A percentile compares a stretch with the other conserved stretches of the same genome.
These are phyloP conservation scores for Dryadula phaetusa DNA, from an alignment of 2,888 invertebrate species.

Conservation along the genomic window DNA sequence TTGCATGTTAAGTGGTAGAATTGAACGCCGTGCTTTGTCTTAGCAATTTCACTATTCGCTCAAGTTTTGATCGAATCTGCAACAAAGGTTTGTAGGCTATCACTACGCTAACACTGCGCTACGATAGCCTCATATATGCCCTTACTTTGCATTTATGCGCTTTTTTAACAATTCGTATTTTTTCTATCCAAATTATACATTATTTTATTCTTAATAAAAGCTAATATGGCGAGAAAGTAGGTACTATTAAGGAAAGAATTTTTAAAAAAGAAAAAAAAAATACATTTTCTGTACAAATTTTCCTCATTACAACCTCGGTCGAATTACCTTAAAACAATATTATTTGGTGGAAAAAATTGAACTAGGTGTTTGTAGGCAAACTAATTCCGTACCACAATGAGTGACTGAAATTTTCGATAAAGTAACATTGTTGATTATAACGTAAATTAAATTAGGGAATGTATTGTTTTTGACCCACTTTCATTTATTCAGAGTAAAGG, in stretches of 20 bases:
- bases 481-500: not conserved
- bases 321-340: constrained; percentile 20
- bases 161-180: too few species aligned
- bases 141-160: too few species aligned
- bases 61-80: too few species aligned
- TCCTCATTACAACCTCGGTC: constrained; percentile 17
- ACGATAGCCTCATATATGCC: too few species aligned
- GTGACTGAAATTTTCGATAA: not conserved
- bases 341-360: constrained; percentile 7
- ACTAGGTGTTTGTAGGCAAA: constrained; percentile 6
- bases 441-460: constrained; percentile 14
- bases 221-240: not conserved
- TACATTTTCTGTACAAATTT: constrained; percentile 10
- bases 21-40: too few species aligned
- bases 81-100: too few species aligned
- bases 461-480: constrained; percentile 22
- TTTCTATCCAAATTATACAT: not conserved
- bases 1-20: too few species aligned
- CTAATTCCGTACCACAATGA: not conserved
- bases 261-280: not conserved
- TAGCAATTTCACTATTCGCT: too few species aligned
- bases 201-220: constrained; percentile 17
- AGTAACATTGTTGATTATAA: not conserved
- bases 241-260: constrained; percentile 1
- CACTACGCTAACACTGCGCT: too few species aligned